A percentile compares a stretch with the other conserved stretches of the same genome.
phyloP scores from a whole-genome alignment of 2,888 invertebrate species.

The Tipula confusa region DNA sequence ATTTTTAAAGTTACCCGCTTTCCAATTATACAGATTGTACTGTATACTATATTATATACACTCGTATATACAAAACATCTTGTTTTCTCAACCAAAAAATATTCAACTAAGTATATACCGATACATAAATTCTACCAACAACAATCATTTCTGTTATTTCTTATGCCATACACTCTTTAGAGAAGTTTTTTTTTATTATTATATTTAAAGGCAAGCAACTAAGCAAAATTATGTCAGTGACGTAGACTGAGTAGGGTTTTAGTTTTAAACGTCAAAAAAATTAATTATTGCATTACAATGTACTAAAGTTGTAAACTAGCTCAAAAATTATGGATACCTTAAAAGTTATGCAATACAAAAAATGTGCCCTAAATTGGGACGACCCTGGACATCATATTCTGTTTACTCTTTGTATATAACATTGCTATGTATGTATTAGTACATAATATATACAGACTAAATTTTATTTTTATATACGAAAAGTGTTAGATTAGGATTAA shows the following conservation, averaged over 20 bases:
- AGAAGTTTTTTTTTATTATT: neutral
- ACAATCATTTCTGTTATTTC: slow-evolving; percentile 4
- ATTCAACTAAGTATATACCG: too few species aligned
- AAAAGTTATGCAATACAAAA: neutral
- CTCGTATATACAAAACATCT: neutral
- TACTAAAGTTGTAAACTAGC: too few species aligned
- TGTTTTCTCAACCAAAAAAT: neutral
- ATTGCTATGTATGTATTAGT: neutral
- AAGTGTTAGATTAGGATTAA: slow-evolving; percentile 3
- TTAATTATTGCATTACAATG: too few species aligned
- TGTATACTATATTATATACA: too few species aligned
- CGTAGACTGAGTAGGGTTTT: neutral
- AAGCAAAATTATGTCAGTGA: neutral
- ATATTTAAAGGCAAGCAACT: neutral
- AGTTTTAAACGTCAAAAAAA: neutral
- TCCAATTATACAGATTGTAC: too few species aligned
- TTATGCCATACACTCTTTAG: neutral
- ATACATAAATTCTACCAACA: neutral
- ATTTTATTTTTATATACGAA: neutral
- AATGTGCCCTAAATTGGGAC: neutral
- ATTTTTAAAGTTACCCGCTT: too few species aligned
- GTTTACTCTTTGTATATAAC: neutral
- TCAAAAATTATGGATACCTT: too few species aligned
- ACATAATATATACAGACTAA: neutral
- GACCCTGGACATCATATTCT: neutral